Base-by-base conservation (phyloP, 2,113 vertebrate species). In the Pangasianodon gigas region DNA sequence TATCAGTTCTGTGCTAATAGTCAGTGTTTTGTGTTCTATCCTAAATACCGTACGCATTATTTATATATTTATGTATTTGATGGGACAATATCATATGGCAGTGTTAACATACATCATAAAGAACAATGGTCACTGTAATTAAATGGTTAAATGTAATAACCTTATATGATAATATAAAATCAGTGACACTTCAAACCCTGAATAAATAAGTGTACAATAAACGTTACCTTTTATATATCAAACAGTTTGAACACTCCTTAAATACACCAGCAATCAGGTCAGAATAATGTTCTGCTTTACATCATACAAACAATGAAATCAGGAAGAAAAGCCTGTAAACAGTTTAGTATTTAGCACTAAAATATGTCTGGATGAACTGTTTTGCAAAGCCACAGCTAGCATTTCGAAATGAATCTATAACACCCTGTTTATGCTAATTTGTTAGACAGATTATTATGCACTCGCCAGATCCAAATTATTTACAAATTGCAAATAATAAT, bases 201-300 rank as follows among this genome's bases (percentile, higher is more conserved):
- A 79, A 79, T 75, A 75, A 75, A 79, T 81, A 93, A 93, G 93
- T 93, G 89, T 69, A 60, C 87, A 89, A 92, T 86, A 94, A 93
- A 95, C 94, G 93, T 92, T 92, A 93, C 87, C 92, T 94, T 93
- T 90, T n/a, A 91, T 91, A 86, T 95, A 95, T 95, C 94, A 96
- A 94, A 94, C 93, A 94, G 93, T 92, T 95, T 94, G 93, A 94
- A 93, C 29, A 54, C 24, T 37, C 9, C 1, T 60, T 56, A 83
- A 83, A 58, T 58, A 58, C 54, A 83, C 29, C 52, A 56, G 46
- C 44, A n/a, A 29, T 51, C 52, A 52, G 75, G 46, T 79, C 46
- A 29, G 51, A 52, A 81, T n/a, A 54, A 13, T 52, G 11, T 13
- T 26, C 10, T 5, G 77, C 29, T 51, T 80, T 46, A 51, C 77